phyloP scores from a whole-genome alignment of 2,888 invertebrate species.

The Branchellion lobata region DNA sequence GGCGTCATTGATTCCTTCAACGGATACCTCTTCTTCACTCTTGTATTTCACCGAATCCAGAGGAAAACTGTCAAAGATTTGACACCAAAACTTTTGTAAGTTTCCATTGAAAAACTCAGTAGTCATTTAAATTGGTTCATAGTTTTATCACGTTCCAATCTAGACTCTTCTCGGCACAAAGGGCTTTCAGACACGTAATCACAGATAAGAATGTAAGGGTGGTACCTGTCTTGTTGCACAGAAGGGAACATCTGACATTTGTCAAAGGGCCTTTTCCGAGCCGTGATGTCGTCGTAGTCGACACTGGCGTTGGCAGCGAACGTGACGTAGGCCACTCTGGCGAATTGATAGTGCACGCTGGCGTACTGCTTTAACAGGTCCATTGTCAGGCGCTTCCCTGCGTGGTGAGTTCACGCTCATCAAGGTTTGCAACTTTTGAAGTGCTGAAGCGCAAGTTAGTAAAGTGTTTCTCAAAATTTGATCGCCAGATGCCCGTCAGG shows the following conservation, averaged over 20 bases:
- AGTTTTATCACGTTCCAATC: no score
- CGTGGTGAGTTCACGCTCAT: constrained; percentile 1
- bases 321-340: constrained; percentile 49
- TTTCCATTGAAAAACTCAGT: not conserved
- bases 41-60: not conserved
- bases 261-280: not conserved
- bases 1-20: constrained; percentile 37
- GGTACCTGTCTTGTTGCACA: not conserved
- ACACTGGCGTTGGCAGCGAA: constrained; percentile 46
- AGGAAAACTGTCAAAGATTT: constrained; percentile 16
- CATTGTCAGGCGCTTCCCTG: constrained; percentile 30
- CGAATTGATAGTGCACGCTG: constrained; percentile 48
- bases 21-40: constrained; percentile 35
- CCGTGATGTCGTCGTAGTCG: constrained; percentile 48
- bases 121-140: not conserved
- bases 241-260: constrained; percentile 41
- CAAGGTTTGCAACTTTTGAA: not conserved
- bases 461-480: not conserved
- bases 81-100: no score
- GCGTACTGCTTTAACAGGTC: constrained; percentile 48
- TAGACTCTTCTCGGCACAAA: no score
- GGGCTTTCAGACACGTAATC: no score
- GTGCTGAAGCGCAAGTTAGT: not conserved
- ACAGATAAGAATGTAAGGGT: not conserved
- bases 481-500: not conserved